Percentiles rank a stretch among this genome's conserved stretches.
phyloP scores from a whole-genome alignment of 2,888 invertebrate species.

The Trissonchulus latispiculum region DNA sequence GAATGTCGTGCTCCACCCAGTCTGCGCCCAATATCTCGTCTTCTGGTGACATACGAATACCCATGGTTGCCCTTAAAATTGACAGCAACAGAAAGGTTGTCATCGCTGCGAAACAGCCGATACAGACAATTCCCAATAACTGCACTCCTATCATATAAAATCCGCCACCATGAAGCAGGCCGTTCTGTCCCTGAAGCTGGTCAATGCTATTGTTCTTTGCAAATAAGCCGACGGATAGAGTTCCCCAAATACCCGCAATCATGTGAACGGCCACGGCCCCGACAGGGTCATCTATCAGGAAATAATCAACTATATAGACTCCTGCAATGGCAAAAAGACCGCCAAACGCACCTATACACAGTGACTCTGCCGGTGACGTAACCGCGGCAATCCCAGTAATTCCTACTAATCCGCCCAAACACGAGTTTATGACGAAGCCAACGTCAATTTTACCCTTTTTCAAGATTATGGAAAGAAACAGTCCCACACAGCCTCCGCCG shows the following conservation, averaged over 20 bases:
- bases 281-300: slow-evolving; percentile 77
- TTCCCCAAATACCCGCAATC: slow-evolving; percentile 4
- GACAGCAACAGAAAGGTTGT: background rate
- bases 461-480: slow-evolving; percentile 18
- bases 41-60: background rate
- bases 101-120: background rate
- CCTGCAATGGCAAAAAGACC: background rate
- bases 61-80: background rate
- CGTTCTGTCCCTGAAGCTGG: background rate
- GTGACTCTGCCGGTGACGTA: slow-evolving; percentile 64
- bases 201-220: background rate
- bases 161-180: slow-evolving; percentile 11
- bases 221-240: slow-evolving; percentile 9
- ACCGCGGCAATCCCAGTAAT: slow-evolving; percentile 57
- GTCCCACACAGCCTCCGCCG: slow-evolving; percentile 68
- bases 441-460: slow-evolving; percentile 60
- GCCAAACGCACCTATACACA: background rate
- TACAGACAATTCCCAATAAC: background rate
- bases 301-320: slow-evolving; percentile 56
- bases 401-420: slow-evolving; percentile 73
- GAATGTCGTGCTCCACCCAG: background rate
- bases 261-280: slow-evolving; percentile 74
- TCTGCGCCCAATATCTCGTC: slow-evolving; percentile 3
- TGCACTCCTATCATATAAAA: slow-evolving; percentile 2
- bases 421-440: slow-evolving; percentile 73